phyloP scores from a whole-genome alignment of 2,113 vertebrate genomes.

The Pteruthius melanotis region DNA sequence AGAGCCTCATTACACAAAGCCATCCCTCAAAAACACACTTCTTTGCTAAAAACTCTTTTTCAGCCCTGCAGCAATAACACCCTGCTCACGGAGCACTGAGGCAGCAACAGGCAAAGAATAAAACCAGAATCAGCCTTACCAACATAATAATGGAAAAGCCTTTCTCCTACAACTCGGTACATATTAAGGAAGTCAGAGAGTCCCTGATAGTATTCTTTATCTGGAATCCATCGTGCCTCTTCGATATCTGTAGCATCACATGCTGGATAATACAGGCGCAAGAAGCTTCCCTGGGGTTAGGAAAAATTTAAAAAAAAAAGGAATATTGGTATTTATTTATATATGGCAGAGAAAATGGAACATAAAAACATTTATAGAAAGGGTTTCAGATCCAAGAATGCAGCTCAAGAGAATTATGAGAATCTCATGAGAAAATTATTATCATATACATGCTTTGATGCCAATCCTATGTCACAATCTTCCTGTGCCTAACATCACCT shows the following conservation, averaged over 20 bases:
- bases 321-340: background rate
- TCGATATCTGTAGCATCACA: slow-evolving; percentile 42
- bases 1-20: background rate
- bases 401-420: background rate
- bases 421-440: background rate
- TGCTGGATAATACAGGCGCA: slow-evolving; percentile 92
- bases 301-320: background rate
- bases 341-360: background rate
- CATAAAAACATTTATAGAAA: background rate
- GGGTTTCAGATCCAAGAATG: background rate
- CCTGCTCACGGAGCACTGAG: fast-evolving
- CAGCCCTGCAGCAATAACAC: background rate
- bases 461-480: background rate
- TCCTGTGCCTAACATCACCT: background rate
- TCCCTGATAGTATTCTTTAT: slow-evolving; percentile 86
- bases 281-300: slow-evolving; percentile 81
- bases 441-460: background rate
- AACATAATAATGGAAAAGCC: slow-evolving; percentile 79
- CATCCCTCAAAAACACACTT: background rate
- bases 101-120: background rate
- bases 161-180: slow-evolving; percentile 76
- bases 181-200: slow-evolving; percentile 88
- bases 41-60: background rate
- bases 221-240: slow-evolving; percentile 87
- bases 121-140: slow-evolving; percentile 75